These are phyloP conservation scores for Pristis pectinata DNA, from an alignment of 2,797 vertebrate species.

Conservation along the genomic window DNA sequence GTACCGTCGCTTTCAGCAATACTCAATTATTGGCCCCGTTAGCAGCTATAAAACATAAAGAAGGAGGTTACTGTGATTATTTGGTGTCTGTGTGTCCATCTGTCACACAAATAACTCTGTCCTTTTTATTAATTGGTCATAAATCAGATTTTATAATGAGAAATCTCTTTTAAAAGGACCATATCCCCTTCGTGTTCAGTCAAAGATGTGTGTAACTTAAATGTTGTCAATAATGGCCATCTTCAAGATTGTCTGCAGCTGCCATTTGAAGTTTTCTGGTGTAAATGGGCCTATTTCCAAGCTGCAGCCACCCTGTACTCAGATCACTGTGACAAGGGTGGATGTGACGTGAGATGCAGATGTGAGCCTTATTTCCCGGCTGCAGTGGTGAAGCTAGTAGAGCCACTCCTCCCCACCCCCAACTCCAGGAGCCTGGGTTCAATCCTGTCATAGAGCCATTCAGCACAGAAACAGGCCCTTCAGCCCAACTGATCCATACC, in stretches of 20 bases:
- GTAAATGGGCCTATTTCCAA: neutral
- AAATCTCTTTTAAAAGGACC: constrained; percentile 62
- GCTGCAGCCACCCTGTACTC: neutral
- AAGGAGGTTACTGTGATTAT: constrained; percentile 52
- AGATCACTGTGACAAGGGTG: neutral
- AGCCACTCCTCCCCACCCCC: too few species aligned
- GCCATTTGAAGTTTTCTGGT: neutral
- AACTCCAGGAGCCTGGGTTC: too few species aligned
- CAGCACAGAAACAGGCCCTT: too few species aligned
- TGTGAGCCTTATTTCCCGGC: neutral
- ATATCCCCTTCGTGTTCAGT: constrained; percentile 16
- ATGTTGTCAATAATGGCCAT: neutral
- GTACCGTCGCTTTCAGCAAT: constrained; percentile 7
- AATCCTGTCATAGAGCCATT: too few species aligned
- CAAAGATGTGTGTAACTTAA: constrained; percentile 29
- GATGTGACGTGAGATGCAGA: neutral
- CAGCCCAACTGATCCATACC: too few species aligned
- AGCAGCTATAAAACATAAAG: constrained; percentile 42
- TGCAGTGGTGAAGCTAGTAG: neutral
- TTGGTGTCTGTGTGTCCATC: constrained; percentile 55
- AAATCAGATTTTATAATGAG: constrained; percentile 77
- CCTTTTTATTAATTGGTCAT: constrained; percentile 79
- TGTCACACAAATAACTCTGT: constrained; percentile 63
- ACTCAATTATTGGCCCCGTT: constrained; percentile 35
- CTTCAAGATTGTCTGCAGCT: constrained; percentile 15